These are phyloP conservation scores for Ectobius pallidus DNA, from an alignment of 2,888 invertebrate genomes.

Conservation along the genomic window DNA sequence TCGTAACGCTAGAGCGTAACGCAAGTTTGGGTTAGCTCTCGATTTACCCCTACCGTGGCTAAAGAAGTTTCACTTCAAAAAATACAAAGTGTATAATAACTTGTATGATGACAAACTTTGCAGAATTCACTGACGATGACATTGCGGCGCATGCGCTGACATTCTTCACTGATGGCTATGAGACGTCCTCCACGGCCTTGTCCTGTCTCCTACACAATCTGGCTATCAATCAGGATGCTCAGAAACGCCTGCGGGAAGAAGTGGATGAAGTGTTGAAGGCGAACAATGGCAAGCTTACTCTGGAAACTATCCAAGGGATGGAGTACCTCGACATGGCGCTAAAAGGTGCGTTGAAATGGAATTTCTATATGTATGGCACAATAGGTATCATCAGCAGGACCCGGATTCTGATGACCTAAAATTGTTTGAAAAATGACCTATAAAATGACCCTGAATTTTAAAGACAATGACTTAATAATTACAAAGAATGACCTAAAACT, in stretches of 20 bases:
- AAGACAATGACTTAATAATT: too few relatives aligned
- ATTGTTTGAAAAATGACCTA: too few relatives aligned
- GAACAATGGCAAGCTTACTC: constrained; percentile 45
- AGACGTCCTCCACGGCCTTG: constrained; percentile 49
- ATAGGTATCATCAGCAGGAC: too few relatives aligned
- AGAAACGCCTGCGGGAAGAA: constrained; percentile 47
- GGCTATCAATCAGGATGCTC: constrained; percentile 47
- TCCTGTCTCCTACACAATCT: constrained; percentile 47
- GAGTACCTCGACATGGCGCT: constrained; percentile 48
- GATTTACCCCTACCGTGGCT: too few relatives aligned
- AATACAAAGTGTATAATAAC: too few relatives aligned
- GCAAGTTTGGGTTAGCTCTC: too few relatives aligned
- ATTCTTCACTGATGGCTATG: constrained; percentile 50
- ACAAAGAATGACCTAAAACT: too few relatives aligned
- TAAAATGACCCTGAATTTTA: too few relatives aligned
- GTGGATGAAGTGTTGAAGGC: constrained; percentile 44
- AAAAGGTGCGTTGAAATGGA: constrained; percentile 32
- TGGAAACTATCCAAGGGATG: constrained; percentile 47
- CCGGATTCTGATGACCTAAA: too few relatives aligned
- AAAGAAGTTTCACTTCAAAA: too few relatives aligned
- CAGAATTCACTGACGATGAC: constrained; percentile 38
- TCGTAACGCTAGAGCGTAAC: too few relatives aligned
- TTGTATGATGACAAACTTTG: too few relatives aligned
- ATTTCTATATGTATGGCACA: neutral
- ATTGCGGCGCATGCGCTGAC: constrained; percentile 46